Conservation (phyloP, 2,113 vertebrate species). For the Catharus bicknelli region DNA sequence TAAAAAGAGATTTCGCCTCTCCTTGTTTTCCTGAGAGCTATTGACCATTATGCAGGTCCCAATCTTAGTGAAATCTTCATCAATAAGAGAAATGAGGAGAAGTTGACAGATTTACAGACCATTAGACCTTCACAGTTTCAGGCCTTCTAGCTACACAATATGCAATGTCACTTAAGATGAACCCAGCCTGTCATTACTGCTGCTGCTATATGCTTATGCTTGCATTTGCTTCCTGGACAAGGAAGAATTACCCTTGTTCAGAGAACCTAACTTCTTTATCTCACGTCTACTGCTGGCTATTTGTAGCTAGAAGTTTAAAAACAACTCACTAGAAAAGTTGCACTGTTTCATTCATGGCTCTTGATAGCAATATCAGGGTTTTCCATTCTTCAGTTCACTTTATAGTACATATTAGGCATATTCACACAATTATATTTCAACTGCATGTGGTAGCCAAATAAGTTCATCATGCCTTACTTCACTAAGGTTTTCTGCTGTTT, state of each 20-base stretch:
- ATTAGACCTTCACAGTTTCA: not conserved
- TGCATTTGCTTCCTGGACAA: not conserved
- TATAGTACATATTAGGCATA: not conserved
- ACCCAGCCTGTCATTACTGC: fast-evolving
- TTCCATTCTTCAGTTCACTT: not conserved
- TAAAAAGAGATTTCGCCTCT: not conserved
- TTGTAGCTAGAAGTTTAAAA: not conserved
- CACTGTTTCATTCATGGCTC: not conserved
- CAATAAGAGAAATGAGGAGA: not conserved
- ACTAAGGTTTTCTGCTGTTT: not conserved
- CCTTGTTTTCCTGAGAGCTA: not conserved
- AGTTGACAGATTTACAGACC: not conserved
- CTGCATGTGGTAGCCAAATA: not conserved
- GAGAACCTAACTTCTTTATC: not conserved
- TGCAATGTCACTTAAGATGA: not conserved
- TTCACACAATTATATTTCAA: not conserved
- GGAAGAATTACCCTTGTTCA: not conserved
- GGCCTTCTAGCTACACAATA: not conserved
- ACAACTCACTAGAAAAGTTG: not conserved
- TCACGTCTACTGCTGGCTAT: not conserved
- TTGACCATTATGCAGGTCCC: not conserved
- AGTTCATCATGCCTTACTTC: not conserved
- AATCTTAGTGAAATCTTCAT: not conserved
- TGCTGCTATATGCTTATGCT: not conserved
- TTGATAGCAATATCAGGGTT: not conserved